These are phyloP conservation scores for Peromyscus nudipes DNA, from an alignment of 2,797 vertebrate species.

Conservation along the genomic window DNA sequence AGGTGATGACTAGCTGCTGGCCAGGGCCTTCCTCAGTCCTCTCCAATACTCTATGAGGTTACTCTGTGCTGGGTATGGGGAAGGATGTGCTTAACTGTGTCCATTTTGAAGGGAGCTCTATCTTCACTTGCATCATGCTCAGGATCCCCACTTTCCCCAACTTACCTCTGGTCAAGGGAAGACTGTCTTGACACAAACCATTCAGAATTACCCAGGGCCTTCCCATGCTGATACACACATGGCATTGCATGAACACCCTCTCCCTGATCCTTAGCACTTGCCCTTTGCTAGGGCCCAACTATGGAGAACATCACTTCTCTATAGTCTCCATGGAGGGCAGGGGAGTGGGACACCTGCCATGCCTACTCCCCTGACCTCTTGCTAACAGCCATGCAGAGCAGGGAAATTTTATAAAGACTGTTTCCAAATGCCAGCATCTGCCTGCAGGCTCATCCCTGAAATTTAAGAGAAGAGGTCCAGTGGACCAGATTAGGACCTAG, in stretches of 20 bases:
- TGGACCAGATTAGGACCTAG: accelerated
- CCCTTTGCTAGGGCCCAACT: neutral
- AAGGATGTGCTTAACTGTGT: neutral
- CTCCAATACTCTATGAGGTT: too few species aligned
- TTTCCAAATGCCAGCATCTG: neutral
- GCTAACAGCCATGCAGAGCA: neutral
- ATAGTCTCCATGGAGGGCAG: neutral
- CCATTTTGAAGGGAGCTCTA: neutral
- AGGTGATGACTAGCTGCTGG: neutral
- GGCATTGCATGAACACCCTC: accelerated
- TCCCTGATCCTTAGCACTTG: neutral
- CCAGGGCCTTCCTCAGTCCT: neutral
- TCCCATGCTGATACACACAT: accelerated
- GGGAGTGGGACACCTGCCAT: accelerated
- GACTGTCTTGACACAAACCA: neutral
- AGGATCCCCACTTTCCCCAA: neutral
- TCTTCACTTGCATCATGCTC: neutral
- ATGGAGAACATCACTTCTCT: neutral
- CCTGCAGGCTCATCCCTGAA: neutral
- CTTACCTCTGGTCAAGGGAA: neutral
- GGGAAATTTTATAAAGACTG: neutral
- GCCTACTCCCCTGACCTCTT: neutral
- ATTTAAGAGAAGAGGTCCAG: neutral
- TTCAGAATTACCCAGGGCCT: neutral
- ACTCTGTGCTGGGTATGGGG: accelerated